Conservation (phyloP, 2,888 invertebrate species). For the Hedya salicella region DNA sequence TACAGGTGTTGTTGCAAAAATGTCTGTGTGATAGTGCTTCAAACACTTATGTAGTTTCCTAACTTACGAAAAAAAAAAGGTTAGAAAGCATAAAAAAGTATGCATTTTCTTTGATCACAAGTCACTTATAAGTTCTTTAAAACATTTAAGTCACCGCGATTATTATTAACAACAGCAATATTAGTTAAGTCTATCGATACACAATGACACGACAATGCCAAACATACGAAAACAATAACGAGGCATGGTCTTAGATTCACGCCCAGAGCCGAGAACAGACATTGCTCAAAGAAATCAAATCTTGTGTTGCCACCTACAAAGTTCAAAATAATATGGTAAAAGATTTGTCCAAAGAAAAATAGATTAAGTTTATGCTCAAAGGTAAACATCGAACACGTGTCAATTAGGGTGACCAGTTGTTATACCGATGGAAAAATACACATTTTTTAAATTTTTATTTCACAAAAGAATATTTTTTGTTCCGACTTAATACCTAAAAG, state of each 20-base stretch:
- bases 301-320: background rate
- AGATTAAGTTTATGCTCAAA: slow-evolving; percentile 11
- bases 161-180: background rate
- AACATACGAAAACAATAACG: slow-evolving; percentile 41
- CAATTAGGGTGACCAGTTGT: slow-evolving; percentile 33
- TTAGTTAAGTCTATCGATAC: slow-evolving; percentile 19
- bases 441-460: too few relatives aligned
- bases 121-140: too few relatives aligned
- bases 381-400: slow-evolving; percentile 39
- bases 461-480: too few relatives aligned
- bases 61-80: too few relatives aligned
- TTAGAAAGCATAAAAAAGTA: background rate
- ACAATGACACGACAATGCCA: slow-evolving; percentile 24
- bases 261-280: background rate
- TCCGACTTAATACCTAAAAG: too few relatives aligned
- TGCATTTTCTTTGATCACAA: background rate
- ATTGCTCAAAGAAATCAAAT: background rate
- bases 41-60: too few relatives aligned
- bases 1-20: background rate
- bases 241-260: slow-evolving; percentile 30
- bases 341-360: slow-evolving; percentile 12
- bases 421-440: too few relatives aligned
- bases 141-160: too few relatives aligned
- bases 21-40: background rate
- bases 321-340: slow-evolving; percentile 2